Evolutionary conservation across 2,888 invertebrate genomes (phyloP), one percentile per base, ranked within the genome.

Genomic region (Orthonevra nobilis): DNA sequence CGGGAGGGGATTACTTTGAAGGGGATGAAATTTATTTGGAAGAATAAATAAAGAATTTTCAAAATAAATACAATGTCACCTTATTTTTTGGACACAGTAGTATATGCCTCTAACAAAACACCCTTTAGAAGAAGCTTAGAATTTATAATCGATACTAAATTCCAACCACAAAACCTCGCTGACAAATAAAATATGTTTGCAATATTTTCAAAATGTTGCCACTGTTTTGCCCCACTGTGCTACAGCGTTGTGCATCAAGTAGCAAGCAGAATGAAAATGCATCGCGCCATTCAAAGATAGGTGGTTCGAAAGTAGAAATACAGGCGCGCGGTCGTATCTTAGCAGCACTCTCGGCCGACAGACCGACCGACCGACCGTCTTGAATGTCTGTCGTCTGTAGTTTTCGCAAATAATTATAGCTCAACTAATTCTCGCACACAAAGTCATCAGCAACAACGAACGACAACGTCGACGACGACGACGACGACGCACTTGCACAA

Each of bases 331-430:
- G n/a, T n/a, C n/a, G n/a, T n/a, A n/a, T n/a, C n/a, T n/a, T n/a
- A 17, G 14, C 26, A 12, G 14, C 46, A n/a, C n/a, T n/a, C n/a
- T n/a, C n/a, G n/a, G n/a, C n/a, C n/a, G 34, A 6, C 34, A 15
- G 30, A 19, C 38, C 38, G 48, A 34, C 10, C 42, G 28, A 6
- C 40, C 19, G 2, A 6, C 26, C 54, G 48, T 26, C 60, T 40
- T 61, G 26, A 48, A 36, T 46, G 52, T n/a, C n/a, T n/a, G n/a
- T 46, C 63, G 70, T 63, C 61, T 54, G 54, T 36, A 61, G 77
- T 64, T 58, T n/a, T n/a, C 32, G 70, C 63, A 52, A 64, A 77
- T 72, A 52, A 72, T 46, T 64, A 50, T 64, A 72, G 56, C 48
- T 52, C 72, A 69, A 72, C 64, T 72, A 72, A 72, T 77, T 66